A percentile compares a stretch with the other conserved stretches of the same genome.
These are phyloP conservation scores for Coreius guichenoti DNA, from an alignment of 2,797 vertebrate species.

Conservation along the genomic window DNA sequence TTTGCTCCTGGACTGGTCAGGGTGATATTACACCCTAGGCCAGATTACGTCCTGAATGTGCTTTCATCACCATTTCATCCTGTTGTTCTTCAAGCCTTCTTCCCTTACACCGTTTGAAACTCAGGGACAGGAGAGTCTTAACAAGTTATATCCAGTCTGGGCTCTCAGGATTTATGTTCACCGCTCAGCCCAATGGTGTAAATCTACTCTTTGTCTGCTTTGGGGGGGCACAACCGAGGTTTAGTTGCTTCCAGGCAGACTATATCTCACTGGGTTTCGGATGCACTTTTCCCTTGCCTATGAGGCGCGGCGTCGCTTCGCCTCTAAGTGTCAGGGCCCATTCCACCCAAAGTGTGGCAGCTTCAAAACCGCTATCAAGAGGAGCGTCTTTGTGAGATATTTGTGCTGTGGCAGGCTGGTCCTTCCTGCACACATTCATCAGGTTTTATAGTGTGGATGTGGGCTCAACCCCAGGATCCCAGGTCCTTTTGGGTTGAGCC, in stretches of 20 bases:
- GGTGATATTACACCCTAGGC: background rate
- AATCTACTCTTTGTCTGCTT: too few species aligned
- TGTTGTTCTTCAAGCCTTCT: background rate
- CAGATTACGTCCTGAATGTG: background rate
- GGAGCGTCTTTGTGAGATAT: background rate
- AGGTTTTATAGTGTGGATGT: background rate
- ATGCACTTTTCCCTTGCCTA: background rate
- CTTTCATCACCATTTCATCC: background rate
- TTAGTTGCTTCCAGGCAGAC: too few species aligned
- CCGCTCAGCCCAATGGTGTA: too few species aligned
- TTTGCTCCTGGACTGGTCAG: background rate
- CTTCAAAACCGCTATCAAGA: background rate
- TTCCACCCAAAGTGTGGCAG: background rate
- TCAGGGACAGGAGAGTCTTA: too few species aligned
- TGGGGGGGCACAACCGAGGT: too few species aligned
- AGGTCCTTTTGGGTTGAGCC: background rate
- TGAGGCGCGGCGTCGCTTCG: background rate
- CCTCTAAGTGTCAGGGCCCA: background rate
- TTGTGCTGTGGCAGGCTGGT: background rate
- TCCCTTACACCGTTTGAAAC: too few species aligned
- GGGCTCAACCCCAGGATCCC: too few species aligned
- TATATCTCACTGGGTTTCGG: background rate
- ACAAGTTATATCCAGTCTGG: too few species aligned
- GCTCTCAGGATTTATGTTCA: too few species aligned
- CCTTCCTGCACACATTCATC: background rate